Percentiles rank a stretch among this genome's conserved stretches.
These are phyloP conservation scores for Glomeris maerens DNA, from an alignment of 1,140 invertebrate genomes.

Conservation along the genomic window DNA sequence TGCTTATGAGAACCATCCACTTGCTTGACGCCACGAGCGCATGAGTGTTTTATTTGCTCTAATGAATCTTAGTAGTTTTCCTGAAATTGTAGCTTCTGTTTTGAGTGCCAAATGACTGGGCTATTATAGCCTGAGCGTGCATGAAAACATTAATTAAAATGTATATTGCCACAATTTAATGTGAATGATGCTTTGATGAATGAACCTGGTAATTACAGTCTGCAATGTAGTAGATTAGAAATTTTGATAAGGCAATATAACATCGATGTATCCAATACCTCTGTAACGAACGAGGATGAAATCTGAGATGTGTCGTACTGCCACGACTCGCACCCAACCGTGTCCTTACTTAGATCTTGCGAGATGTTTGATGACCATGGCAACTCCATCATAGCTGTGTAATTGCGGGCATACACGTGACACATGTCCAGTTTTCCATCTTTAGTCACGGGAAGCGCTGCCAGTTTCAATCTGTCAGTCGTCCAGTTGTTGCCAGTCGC, in stretches of 20 bases:
- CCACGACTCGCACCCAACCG: constrained; percentile 13
- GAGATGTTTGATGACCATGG: background rate
- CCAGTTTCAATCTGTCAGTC: background rate
- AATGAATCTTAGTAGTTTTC: too few species aligned
- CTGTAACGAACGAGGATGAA: constrained; percentile 15
- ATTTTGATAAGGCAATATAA: background rate
- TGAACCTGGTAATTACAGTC: background rate
- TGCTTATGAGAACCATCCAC: too few species aligned
- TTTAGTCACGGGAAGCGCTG: background rate
- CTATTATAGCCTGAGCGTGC: background rate
- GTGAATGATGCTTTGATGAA: background rate
- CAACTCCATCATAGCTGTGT: constrained; percentile 10
- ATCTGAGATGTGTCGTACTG: constrained; percentile 13
- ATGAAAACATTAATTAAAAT: constrained; percentile 1
- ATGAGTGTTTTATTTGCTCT: too few species aligned
- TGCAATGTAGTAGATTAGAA: background rate
- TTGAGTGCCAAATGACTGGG: too few species aligned
- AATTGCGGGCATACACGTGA: constrained; percentile 24
- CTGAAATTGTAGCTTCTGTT: too few species aligned
- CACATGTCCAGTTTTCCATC: background rate
- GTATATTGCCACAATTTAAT: background rate
- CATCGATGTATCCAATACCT: background rate
- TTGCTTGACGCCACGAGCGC: too few species aligned
- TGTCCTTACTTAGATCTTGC: background rate
- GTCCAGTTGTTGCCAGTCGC: background rate